phyloP scores from a whole-genome alignment of 2,797 vertebrate genomes.

The Staurois parvus region DNA sequence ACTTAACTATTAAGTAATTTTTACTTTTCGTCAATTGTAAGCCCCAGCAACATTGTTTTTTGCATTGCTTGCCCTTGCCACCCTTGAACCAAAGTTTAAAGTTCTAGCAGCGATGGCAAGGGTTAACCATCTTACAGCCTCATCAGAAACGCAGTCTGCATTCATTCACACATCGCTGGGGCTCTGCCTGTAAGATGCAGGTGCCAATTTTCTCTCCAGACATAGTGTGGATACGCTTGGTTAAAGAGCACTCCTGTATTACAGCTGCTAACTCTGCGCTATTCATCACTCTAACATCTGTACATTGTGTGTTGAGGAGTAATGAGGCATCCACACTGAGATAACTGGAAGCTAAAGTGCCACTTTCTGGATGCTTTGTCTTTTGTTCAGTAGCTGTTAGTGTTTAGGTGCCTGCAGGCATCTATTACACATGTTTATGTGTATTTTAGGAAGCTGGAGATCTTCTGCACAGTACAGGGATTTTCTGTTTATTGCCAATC shows the following conservation, averaged over 20 bases:
- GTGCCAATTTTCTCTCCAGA: constrained; percentile 46
- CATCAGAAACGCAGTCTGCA: constrained; percentile 5
- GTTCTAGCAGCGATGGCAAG: background rate
- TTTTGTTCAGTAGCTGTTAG: constrained; percentile 48
- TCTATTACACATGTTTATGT: constrained; percentile 48
- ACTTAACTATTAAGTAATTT: too few relatives aligned
- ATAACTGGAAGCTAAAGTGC: constrained; percentile 52
- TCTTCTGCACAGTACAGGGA: background rate
- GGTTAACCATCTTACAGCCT: constrained; percentile 14
- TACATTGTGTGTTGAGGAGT: constrained; percentile 62
- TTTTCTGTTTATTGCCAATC: constrained; percentile 12
- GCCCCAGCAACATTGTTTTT: background rate
- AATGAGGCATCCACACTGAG: constrained; percentile 44
- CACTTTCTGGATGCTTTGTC: constrained; percentile 49
- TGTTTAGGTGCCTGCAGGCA: constrained; percentile 38
- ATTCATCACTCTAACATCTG: constrained; percentile 71
- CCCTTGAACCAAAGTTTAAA: background rate
- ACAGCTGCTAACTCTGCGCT: constrained; percentile 66
- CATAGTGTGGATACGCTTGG: constrained; percentile 47
- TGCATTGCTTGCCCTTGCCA: background rate
- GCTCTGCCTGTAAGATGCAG: constrained; percentile 18
- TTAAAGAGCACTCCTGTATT: constrained; percentile 64
- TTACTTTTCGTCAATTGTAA: too few relatives aligned
- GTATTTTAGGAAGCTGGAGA: constrained; percentile 27
- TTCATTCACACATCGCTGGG: constrained; percentile 32